Conservation (phyloP, 2,888 invertebrate species). For the Lypha dubia region DNA sequence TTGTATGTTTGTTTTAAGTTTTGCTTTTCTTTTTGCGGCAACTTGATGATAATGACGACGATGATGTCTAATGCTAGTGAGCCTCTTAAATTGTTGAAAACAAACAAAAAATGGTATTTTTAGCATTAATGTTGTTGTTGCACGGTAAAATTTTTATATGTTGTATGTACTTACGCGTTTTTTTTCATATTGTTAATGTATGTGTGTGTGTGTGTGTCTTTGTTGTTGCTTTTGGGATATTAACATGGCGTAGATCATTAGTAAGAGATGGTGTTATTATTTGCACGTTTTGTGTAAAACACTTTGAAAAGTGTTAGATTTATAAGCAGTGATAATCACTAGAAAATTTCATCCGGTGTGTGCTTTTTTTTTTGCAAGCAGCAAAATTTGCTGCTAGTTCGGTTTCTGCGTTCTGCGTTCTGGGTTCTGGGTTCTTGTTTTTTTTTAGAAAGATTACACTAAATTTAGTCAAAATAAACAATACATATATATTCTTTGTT, state of each 20-base stretch:
- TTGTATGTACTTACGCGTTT: conserved; percentile 63
- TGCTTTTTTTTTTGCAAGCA: too few species aligned
- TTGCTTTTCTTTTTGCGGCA: conserved; percentile 35
- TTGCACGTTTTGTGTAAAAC: conserved; percentile 82
- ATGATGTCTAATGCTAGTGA: conserved; percentile 68
- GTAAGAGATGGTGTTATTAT: conserved; percentile 82
- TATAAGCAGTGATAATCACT: conserved; percentile 61
- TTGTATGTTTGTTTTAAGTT: conserved; percentile 18
- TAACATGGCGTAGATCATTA: conserved; percentile 79
- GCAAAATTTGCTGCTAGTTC: too few species aligned
- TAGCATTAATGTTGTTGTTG: conserved; percentile 21
- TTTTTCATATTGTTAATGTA: neutral
- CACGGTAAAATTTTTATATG: conserved; percentile 13
- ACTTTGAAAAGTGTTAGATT: conserved; percentile 66
- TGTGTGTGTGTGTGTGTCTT: neutral
- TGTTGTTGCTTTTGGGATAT: conserved; percentile 43
- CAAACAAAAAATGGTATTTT: conserved; percentile 47
- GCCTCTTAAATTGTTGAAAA: conserved; percentile 50
- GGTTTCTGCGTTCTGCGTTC: too few species aligned
- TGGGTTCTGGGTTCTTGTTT: too few species aligned
- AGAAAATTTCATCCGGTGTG: conserved; percentile 22
- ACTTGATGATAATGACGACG: conserved; percentile 60
- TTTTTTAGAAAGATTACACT: too few species aligned
- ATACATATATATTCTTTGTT: too few species aligned
- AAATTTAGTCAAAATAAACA: too few species aligned